Percentiles rank a stretch among this genome's conserved stretches.
These are phyloP conservation scores for Pseudochirops cupreus DNA, from an alignment of 2,797 vertebrate species.

Conservation along the genomic window DNA sequence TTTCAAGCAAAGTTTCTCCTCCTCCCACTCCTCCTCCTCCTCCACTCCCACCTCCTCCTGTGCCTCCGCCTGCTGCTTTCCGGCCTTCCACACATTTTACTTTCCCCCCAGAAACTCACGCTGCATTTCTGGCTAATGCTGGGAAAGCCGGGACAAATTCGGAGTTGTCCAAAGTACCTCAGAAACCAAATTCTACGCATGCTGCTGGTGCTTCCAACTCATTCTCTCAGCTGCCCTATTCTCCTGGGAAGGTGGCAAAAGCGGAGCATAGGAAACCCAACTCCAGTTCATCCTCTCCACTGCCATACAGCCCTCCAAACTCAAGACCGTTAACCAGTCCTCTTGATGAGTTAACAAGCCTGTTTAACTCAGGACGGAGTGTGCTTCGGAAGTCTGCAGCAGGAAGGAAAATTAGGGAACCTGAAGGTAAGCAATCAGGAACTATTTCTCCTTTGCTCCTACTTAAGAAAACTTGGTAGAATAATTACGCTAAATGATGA, in stretches of 20 bases:
- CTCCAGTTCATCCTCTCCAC: conserved; percentile 90
- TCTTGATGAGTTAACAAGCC: conserved; percentile 95
- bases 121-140: conserved; percentile 85
- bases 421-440: conserved; percentile 84
- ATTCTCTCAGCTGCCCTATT: conserved; percentile 88
- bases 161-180: conserved; percentile 86
- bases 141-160: conserved; percentile 84
- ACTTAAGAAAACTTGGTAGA: background rate
- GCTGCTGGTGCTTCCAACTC: conserved; percentile 84
- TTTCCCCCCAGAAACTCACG: conserved; percentile 90
- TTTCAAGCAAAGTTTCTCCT: conserved; percentile 90
- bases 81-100: conserved; percentile 92
- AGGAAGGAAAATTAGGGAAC: conserved; percentile 94
- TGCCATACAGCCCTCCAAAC: conserved; percentile 92
- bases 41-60: conserved; percentile 84
- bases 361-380: conserved; percentile 95
- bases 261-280: conserved; percentile 90
- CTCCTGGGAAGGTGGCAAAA: conserved; percentile 90
- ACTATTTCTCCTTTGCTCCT: background rate
- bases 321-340: conserved; percentile 93
- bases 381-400: conserved; percentile 93
- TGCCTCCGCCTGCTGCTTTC: conserved; percentile 86
- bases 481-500: background rate
- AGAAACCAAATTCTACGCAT: conserved; percentile 84
- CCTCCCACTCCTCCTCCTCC: conserved; percentile 92